phyloP scores from a whole-genome alignment of 2,888 invertebrate genomes.

The Polydrusus pterygomalis region DNA sequence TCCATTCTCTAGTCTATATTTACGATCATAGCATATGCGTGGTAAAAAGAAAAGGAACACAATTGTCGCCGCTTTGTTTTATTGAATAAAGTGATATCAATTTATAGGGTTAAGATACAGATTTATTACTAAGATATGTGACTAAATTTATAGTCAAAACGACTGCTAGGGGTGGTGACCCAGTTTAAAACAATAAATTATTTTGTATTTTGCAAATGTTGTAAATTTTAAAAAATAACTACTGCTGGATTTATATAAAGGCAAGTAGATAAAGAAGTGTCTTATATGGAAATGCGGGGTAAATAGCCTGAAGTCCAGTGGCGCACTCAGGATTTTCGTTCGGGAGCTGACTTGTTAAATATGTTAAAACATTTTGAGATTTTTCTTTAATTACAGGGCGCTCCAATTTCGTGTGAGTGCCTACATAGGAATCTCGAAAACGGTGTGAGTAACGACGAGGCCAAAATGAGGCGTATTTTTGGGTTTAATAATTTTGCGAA shows the following conservation, averaged over 20 bases:
- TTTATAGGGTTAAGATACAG: not conserved
- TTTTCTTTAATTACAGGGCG: no score
- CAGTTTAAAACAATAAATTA: constrained; percentile 30
- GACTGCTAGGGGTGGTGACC: constrained; percentile 24
- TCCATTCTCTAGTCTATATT: no score
- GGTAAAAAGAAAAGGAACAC: no score
- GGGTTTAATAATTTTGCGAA: no score
- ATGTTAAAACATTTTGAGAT: no score
- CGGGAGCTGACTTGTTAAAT: not conserved
- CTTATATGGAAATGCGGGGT: not conserved
- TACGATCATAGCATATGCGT: no score
- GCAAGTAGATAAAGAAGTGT: constrained; percentile 5
- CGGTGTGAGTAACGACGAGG: no score
- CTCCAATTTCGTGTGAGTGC: no score
- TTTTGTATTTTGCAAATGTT: constrained; percentile 2
- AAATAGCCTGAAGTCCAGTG: no score
- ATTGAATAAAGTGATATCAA: not conserved
- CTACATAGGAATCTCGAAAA: no score
- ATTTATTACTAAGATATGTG: constrained; percentile 3
- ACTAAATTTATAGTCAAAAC: constrained; percentile 21
- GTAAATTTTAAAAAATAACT: constrained; percentile 3
- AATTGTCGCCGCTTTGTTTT: not conserved
- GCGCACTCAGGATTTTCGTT: not conserved
- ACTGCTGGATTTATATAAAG: constrained; percentile 34
- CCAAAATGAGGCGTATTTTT: no score